Conservation (phyloP, 2,888 invertebrate species). For the Trichogramma evanescens region DNA sequence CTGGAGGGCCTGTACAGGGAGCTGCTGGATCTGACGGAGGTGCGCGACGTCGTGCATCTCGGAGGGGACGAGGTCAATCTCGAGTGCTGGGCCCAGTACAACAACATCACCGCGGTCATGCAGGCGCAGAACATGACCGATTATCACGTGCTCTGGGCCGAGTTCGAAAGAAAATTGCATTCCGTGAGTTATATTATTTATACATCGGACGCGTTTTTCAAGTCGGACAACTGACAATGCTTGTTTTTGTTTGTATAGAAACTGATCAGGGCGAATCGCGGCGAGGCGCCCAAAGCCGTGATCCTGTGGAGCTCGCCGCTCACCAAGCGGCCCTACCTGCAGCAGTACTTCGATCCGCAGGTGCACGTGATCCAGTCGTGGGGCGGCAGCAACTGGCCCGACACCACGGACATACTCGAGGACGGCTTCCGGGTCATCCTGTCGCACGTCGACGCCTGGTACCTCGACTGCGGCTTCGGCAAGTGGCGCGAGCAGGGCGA, state of each 20-base stretch:
- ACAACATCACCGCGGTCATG: constrained; percentile 44
- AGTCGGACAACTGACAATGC: neutral
- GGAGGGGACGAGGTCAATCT: constrained; percentile 81
- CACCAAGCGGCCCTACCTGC: constrained; percentile 65
- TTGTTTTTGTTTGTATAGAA: neutral
- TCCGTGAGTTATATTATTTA: neutral
- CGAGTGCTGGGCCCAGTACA: constrained; percentile 65
- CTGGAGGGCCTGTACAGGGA: constrained; percentile 70
- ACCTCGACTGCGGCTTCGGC: constrained; percentile 81
- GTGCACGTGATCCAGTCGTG: constrained; percentile 69
- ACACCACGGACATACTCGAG: constrained; percentile 68
- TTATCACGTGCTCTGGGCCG: constrained; percentile 71
- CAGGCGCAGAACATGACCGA: constrained; percentile 69
- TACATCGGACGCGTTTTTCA: constrained; percentile 8
- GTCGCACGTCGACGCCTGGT: constrained; percentile 84
- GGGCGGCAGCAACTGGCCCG: constrained; percentile 77
- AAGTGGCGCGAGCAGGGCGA: constrained; percentile 78
- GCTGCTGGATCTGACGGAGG: constrained; percentile 65
- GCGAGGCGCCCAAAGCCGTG: constrained; percentile 52
- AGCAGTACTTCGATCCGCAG: constrained; percentile 65
- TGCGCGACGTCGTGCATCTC: constrained; percentile 73
- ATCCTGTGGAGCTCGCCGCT: constrained; percentile 73
- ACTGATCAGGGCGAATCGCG: constrained; percentile 58
- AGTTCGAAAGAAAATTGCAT: constrained; percentile 62
- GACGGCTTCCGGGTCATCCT: constrained; percentile 72